Evolutionary conservation across 2,113 vertebrate species (phyloP).

Genomic region (Amazona vittata): DNA sequence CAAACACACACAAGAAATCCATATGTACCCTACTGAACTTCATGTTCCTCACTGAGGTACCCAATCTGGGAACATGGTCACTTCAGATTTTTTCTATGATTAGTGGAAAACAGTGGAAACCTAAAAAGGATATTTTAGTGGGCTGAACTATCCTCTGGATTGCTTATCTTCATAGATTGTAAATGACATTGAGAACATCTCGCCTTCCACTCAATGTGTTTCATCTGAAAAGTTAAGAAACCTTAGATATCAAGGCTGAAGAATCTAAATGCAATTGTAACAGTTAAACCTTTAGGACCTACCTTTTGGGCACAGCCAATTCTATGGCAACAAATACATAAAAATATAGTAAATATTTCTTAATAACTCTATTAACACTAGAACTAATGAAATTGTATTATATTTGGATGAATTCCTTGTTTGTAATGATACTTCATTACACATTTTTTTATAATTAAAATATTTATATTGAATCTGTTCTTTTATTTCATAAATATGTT

Average conservation of each 20-base stretch:
- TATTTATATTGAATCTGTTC: background rate
- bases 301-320: background rate
- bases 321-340: background rate
- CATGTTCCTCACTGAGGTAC: background rate
- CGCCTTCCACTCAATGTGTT: background rate
- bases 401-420: background rate
- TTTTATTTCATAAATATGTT: constrained; percentile 34
- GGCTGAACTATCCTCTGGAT: background rate
- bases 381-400: background rate
- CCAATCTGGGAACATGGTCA: background rate
- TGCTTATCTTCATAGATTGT: background rate
- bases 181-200: background rate
- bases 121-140: background rate
- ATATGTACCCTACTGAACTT: background rate
- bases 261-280: background rate
- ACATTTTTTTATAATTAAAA: background rate
- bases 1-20: background rate
- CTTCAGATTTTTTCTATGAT: background rate
- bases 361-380: background rate
- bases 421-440: background rate
- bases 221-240: background rate
- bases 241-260: background rate
- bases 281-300: background rate
- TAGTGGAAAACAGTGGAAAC: background rate
- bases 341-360: background rate